Evolutionary conservation across 1,140 invertebrate species (phyloP).

Genomic region (Leptopilina clavipes): DNA sequence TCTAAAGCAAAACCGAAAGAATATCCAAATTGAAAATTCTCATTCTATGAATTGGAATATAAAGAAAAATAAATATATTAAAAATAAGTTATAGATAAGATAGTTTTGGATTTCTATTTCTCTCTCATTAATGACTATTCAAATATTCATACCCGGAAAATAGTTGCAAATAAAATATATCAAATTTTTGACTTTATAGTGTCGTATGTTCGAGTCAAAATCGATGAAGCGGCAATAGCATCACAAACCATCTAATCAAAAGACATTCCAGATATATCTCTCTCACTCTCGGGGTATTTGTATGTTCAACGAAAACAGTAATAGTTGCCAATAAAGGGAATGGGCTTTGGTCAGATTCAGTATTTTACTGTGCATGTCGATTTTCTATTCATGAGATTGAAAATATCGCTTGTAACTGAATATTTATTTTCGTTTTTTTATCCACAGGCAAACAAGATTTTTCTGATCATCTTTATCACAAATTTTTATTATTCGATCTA

Average conservation of each 20-base stretch:
- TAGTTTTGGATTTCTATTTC: too few relatives aligned
- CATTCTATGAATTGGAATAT: too few relatives aligned
- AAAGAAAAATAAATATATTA: too few relatives aligned
- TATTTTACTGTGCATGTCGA: neutral
- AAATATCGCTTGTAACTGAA: conserved; percentile 6
- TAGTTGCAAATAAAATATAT: conserved; percentile 12
- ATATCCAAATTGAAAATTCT: too few relatives aligned
- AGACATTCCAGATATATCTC: conserved; percentile 1
- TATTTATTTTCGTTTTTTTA: neutral
- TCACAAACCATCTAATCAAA: conserved; percentile 16
- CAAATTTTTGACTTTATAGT: conserved; percentile 7
- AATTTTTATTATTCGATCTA: neutral
- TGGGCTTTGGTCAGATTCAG: conserved; percentile 6
- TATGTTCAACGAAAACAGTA: conserved; percentile 16
- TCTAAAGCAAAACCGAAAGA: too few relatives aligned
- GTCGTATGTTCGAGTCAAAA: neutral
- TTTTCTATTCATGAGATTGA: conserved; percentile 26
- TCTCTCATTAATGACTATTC: neutral
- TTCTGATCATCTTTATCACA: neutral
- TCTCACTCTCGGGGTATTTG: neutral
- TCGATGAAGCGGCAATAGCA: conserved; percentile 1
- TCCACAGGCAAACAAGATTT: neutral
- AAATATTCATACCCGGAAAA: neutral
- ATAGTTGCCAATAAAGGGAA: conserved; percentile 8
- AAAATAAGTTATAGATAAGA: too few relatives aligned